Base-by-base conservation (phyloP, 1,140 invertebrate genomes). In the Phocides pigmalion region DNA sequence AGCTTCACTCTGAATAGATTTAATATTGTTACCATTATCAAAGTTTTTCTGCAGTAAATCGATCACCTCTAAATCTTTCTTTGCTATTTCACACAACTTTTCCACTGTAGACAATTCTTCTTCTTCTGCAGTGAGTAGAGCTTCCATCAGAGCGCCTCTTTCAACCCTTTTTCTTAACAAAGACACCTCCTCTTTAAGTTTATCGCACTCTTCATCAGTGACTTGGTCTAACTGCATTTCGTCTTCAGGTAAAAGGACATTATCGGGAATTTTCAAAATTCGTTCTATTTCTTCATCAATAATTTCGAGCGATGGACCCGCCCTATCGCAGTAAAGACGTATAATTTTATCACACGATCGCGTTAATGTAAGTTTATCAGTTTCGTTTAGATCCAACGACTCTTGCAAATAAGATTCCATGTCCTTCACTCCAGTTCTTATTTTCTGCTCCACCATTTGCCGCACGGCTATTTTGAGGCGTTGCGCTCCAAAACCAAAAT, bases 391-490 rank as follows among this genome's bases (percentile, higher is more conserved):
- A 65, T 83, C 73, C 47, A 89, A 68, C 0, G 80, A 75, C n/a
- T 84, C 71, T 51, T 81, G 77, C 49, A 91, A 75, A 63, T 79
- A 79, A 9, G 76, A 71, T 49, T 88, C 84, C 87, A 89, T 88
- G 42, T 85, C 82, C 53, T 82, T 87, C 0, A 89, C 77, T 16
- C 81, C 77, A 15, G 67, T 72, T 39, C 64, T 74, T 32, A 91
- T 87, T 76, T 89, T 91, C 50, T 89, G 81, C 65, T 89, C 86
- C n/a, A 91, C 72, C 89, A 91, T 89, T 80, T 91, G 74, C 2
- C 89, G 77, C 6, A 89, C 72, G 3, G 89, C 75, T 16, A 91
- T 87, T 81, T 91, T 86, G 0, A 91, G 64, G 12, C 87, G 68
- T 70, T 91, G 89, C 8, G 84, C 64, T 14, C 89, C 89, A 63